Conservation (phyloP, 2,113 vertebrate genomes). For the Brienomyrus brachyistius region DNA sequence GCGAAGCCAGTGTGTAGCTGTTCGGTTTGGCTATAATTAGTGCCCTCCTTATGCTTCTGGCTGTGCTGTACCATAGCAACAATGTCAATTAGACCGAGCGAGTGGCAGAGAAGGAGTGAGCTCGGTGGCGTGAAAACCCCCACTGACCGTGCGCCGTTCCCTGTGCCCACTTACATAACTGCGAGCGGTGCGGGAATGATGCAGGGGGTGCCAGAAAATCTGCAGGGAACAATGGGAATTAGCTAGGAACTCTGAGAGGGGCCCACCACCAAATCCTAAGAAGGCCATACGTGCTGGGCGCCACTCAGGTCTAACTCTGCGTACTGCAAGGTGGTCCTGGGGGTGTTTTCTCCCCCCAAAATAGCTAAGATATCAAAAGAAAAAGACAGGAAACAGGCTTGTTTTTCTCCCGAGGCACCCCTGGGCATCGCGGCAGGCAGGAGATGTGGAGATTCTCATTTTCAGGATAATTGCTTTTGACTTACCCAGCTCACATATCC, state of each 20-base stretch:
- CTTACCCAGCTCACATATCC: neutral
- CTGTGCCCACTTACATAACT: slow-evolving; percentile 2
- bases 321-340: neutral
- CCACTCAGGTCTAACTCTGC: neutral
- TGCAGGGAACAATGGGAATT: slow-evolving; percentile 25
- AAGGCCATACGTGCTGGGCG: slow-evolving; percentile 8
- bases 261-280: slow-evolving; percentile 18
- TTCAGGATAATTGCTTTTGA: slow-evolving; percentile 1
- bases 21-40: slow-evolving; percentile 35
- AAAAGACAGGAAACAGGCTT: neutral
- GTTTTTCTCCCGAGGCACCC: neutral
- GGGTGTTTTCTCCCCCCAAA: neutral
- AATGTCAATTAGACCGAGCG: slow-evolving; percentile 31
- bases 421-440: neutral
- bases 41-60: slow-evolving; percentile 22
- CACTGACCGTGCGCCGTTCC: slow-evolving; percentile 15
- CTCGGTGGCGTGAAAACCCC: slow-evolving; percentile 15
- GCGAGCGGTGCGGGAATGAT: neutral
- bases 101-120: slow-evolving; percentile 18
- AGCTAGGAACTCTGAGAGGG: neutral
- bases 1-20: neutral
- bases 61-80: slow-evolving; percentile 33
- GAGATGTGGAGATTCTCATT: neutral
- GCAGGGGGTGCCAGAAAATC: neutral
- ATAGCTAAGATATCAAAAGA: neutral